Base-by-base conservation (phyloP, 2,888 invertebrate genomes). In the Chrysodeixis includens region DNA sequence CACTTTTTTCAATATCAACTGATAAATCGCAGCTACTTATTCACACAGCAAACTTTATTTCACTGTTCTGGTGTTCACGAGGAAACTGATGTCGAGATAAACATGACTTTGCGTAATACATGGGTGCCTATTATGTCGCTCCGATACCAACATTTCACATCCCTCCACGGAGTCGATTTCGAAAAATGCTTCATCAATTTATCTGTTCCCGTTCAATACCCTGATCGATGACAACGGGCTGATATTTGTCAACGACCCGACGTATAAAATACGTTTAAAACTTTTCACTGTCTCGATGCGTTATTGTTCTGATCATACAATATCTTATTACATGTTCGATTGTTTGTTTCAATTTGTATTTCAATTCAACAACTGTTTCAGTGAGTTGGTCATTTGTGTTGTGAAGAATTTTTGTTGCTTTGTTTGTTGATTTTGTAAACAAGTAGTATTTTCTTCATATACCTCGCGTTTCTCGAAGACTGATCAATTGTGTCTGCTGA, bases 151-250 rank as follows among this genome's bases (percentile, higher is more conserved):
- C 82, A 81, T 79, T 79, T 82, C 76, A 70, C 74, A 78, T 76
- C 75, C 62, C 62, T 79, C 64, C 69, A 56, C 71, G 70, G 73
- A 77, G 79, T 76, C 78, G 84, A 85, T 86, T 84, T 76, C 83
- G 82, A 90, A 89, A 90, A 89, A 89, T 87, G 88, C 86, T 86
- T 87, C 86, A 86, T 88, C 88, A 89, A 89, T 90, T 89, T 87
- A 87, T 87, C 86, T 86, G 87, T 89, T 89, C 88, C 83, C 83
- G 87, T 83, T 87, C 88, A 86, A 78, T 84, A 86, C 82, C 71
- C 82, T 90, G 91, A 92, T 91, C 84, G 89, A 91, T 90, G 88
- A 86, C 87, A 85, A 78, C 76, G 71, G 60, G 52, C 85, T 81
- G 88, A 87, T 86, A 88, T 90, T 90, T 89, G 90, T 89, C 89